Conservation (phyloP, 2,888 invertebrate genomes). For the Orchesellides sinensis region DNA sequence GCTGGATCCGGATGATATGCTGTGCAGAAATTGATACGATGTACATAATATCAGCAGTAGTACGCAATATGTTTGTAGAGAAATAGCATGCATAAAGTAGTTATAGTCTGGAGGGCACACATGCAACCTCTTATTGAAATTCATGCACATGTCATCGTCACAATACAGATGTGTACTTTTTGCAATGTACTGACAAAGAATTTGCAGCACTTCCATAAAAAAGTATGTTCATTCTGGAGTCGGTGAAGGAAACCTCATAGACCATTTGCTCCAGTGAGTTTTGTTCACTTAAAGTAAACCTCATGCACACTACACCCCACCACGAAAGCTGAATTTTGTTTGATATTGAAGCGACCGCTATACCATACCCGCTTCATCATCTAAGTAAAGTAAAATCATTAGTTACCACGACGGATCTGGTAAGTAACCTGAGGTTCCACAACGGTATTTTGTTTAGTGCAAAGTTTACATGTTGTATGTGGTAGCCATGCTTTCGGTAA, state of each 20-base stretch:
- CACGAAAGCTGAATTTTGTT: conserved; percentile 19
- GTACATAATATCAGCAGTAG: background rate
- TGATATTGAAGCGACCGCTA: background rate
- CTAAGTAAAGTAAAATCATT: conserved; percentile 33
- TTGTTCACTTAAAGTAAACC: conserved; percentile 8
- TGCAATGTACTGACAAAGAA: background rate
- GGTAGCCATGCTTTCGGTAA: conserved; percentile 9
- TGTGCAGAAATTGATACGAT: background rate
- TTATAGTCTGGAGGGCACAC: too few relatives aligned
- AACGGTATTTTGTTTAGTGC: background rate
- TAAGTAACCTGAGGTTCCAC: background rate
- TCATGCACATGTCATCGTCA: conserved; percentile 27
- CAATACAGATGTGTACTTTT: conserved; percentile 7
- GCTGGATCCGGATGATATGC: background rate
- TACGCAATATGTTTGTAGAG: background rate
- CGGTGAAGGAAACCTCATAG: conserved; percentile 38
- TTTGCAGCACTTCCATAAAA: background rate
- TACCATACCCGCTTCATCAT: background rate
- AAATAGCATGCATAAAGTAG: too few relatives aligned
- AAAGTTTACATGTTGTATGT: background rate
- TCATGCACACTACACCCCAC: too few relatives aligned
- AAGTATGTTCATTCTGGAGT: too few relatives aligned
- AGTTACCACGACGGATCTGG: conserved; percentile 12
- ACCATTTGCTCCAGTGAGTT: conserved; percentile 16
- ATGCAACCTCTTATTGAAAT: conserved; percentile 30